phyloP scores from a whole-genome alignment of 2,797 vertebrate genomes.

The Steatocranus sp. region DNA sequence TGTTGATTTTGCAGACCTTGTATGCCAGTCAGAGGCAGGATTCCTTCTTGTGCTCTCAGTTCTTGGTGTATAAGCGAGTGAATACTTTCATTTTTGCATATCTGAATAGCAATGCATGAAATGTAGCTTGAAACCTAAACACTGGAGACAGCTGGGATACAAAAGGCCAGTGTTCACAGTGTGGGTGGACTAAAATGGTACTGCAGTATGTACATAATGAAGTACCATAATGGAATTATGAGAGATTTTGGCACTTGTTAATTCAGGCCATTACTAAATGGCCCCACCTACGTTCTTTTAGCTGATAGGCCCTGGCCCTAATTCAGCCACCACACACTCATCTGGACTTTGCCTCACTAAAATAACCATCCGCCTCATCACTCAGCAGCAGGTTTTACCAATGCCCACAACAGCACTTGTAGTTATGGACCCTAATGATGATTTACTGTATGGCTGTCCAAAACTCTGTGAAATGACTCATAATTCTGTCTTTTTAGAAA shows the following conservation, averaged over 20 bases:
- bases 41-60: neutral
- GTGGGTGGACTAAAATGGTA: conserved; percentile 57
- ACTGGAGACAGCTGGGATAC: conserved; percentile 29
- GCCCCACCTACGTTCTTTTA: conserved; percentile 49
- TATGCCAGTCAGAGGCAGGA: neutral
- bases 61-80: neutral
- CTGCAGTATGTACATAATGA: conserved; percentile 46
- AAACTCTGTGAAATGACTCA: neutral
- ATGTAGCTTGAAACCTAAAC: conserved; percentile 11
- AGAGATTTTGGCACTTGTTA: conserved; percentile 65
- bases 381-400: conserved; percentile 5
- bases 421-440: conserved; percentile 23
- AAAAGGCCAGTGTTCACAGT: conserved; percentile 37
- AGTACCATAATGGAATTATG: conserved; percentile 62
- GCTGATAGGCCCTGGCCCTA: conserved; percentile 46
- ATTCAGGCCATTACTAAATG: conserved; percentile 59
- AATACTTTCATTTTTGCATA: neutral
- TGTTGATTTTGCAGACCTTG: neutral
- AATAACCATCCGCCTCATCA: conserved; percentile 35
- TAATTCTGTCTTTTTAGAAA: neutral
- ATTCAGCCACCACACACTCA: conserved; percentile 53
- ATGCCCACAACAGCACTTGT: conserved; percentile 23
- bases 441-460: neutral
- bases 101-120: neutral
- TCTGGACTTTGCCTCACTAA: conserved; percentile 41